Percentiles rank a stretch among this genome's conserved stretches.
phyloP scores from a whole-genome alignment of 2,113 vertebrate species.

The Spea multiplicata region DNA sequence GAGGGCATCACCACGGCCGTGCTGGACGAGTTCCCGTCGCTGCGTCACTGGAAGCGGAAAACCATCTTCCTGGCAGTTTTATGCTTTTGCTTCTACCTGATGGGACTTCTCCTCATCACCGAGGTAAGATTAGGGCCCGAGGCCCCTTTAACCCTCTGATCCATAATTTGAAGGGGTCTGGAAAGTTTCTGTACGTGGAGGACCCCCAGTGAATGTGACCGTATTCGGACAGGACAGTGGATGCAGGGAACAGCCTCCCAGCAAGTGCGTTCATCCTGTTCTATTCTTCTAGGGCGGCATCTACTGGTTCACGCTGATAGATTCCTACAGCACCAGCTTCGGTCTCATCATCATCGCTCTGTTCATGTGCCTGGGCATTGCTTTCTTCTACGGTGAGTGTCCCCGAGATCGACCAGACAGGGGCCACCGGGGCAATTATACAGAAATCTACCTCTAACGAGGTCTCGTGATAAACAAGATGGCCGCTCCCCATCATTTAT shows the following conservation, averaged over 20 bases:
- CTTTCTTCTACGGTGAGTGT: conserved; percentile 74
- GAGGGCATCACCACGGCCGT: conserved; percentile 76
- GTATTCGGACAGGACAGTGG: too few relatives aligned
- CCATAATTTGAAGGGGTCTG: too few relatives aligned
- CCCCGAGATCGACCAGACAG: too few relatives aligned
- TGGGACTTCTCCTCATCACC: conserved; percentile 74
- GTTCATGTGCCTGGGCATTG: conserved; percentile 80
- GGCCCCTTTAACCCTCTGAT: background rate
- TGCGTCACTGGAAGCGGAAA: conserved; percentile 69
- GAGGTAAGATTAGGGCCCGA: conserved; percentile 59
- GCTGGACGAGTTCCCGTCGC: conserved; percentile 72
- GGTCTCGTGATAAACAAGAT: too few relatives aligned
- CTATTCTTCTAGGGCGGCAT: conserved; percentile 70
- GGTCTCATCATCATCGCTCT: conserved; percentile 81
- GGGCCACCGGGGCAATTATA: background rate
- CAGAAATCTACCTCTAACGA: background rate
- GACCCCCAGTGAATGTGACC: background rate
- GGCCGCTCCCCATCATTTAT: too few relatives aligned
- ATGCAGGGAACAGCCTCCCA: too few relatives aligned
- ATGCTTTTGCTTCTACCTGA: conserved; percentile 71
- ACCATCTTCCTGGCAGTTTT: conserved; percentile 67
- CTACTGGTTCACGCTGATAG: conserved; percentile 82
- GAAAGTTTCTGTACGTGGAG: background rate
- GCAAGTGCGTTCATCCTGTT: background rate
- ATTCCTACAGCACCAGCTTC: conserved; percentile 80